Base-by-base conservation (phyloP, 2,888 invertebrate species). In the Pseudococcus jackbeardsleyi region DNA sequence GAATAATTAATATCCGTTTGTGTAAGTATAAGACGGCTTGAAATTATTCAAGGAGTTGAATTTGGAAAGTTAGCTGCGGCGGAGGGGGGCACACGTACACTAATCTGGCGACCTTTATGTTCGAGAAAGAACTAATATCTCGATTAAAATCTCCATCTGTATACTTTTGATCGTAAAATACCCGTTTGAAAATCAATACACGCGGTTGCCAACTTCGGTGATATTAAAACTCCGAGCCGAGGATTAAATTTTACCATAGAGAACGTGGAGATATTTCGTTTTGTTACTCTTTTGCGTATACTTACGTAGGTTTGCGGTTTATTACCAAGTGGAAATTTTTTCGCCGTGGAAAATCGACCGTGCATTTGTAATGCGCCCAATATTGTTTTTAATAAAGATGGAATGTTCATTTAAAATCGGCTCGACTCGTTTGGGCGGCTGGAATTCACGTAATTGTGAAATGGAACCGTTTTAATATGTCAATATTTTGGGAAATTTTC, bases 331-430 rank as follows among this genome's bases (percentile, higher is more conserved):
- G 64, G 64, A 22, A 64, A 64, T 64, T 64, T 64, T 64, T 64
- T 59, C 15, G 15, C 22, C 11, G 26, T 33, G 26, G 26, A 33
- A 22, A 64, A 22, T 19, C 6, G 64, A 11, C 22, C 22, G 11
- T 64, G 64, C 64, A 64, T 64, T 64, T 64, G 64, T 64, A 64
- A 64, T 64, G 19, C 64, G 64, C 12, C 22, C 64, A 64, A 64
- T 64, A 64, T 64, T 64, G 64, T 64, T 64, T 64, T 64, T 64
- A 64, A 64, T 64, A 64, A 22, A 22, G 64, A 64, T 64, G 64
- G 64, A 64, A 64, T 64, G 64, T 64, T 64, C 7, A 64, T 64
- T 64, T 64, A 22, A 22, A 64, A 64, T 64, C 19, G 64, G 64
- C 19, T 64, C 64, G 64, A 19, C 11, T 64, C 22, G 50, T 12